A percentile compares a stretch with the other conserved stretches of the same genome.
Evolutionary conservation across 2,888 invertebrate genomes (phyloP).

Genomic region (Xestoiulus laeticollis): DNA sequence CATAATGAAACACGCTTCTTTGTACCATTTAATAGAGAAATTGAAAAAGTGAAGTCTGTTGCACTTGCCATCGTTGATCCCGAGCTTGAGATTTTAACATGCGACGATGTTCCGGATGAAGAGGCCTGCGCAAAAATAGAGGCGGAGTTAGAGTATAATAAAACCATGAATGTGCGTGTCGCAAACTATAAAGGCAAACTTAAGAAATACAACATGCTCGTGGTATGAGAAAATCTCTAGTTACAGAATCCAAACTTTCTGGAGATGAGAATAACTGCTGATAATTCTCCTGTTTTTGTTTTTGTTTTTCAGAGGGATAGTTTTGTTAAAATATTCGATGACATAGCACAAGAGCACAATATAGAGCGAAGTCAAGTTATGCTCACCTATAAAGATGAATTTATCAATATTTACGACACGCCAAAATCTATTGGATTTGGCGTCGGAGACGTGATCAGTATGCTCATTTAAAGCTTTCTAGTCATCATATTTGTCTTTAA

Average conservation of each 20-base stretch:
- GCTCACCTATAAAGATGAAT: neutral
- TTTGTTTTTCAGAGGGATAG: neutral
- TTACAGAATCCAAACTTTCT: too few relatives aligned
- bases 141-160: neutral
- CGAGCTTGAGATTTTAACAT: neutral
- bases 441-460: constrained; percentile 3
- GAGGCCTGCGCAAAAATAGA: neutral
- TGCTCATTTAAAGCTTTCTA: neutral
- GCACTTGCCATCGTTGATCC: neutral
- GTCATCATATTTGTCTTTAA: neutral
- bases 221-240: neutral
- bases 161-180: neutral
- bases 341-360: neutral
- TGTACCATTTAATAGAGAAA: neutral
- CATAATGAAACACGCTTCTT: too few relatives aligned
- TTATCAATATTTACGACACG: neutral
- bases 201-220: constrained; percentile 1
- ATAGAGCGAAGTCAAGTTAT: neutral
- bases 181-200: neutral
- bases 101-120: neutral
- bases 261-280: too few relatives aligned
- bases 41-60: neutral
- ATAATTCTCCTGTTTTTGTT: neutral
- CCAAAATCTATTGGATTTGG: neutral
- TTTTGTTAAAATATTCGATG: neutral